These are phyloP conservation scores for Pogonophryne albipinna DNA, from an alignment of 2,797 vertebrate species.

Conservation along the genomic window DNA sequence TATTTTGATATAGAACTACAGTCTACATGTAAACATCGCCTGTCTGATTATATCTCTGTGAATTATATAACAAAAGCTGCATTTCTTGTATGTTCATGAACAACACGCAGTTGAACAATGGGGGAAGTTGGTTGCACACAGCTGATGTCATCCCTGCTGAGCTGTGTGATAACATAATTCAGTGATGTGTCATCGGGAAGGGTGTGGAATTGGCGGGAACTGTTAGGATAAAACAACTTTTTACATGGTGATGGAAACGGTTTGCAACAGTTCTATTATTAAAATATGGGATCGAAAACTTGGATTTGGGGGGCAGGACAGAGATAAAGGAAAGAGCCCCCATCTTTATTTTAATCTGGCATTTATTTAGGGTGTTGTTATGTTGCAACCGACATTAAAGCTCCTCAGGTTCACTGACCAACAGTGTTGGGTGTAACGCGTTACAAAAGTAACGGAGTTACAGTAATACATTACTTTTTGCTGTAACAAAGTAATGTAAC, in stretches of 20 bases:
- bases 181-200: not conserved
- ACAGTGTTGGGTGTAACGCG: too few species aligned
- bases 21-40: too few species aligned
- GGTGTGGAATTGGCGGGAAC: not conserved
- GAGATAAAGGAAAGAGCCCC: not conserved
- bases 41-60: too few species aligned
- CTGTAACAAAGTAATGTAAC: too few species aligned
- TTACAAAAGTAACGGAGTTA: too few species aligned
- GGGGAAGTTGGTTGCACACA: conserved; percentile 3
- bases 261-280: not conserved
- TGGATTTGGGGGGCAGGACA: too few species aligned
- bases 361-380: not conserved
- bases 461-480: too few species aligned
- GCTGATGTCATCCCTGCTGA: not conserved
- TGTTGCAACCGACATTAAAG: not conserved
- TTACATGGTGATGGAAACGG: too few species aligned
- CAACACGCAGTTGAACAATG: not conserved
- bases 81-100: too few species aligned
- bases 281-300: not conserved
- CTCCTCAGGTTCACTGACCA: not conserved
- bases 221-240: not conserved
- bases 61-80: too few species aligned
- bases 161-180: not conserved
- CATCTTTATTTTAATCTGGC: not conserved
- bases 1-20: too few species aligned